These are phyloP conservation scores for Seriola aureovittata DNA, from an alignment of 2,113 vertebrate species.

Conservation along the genomic window DNA sequence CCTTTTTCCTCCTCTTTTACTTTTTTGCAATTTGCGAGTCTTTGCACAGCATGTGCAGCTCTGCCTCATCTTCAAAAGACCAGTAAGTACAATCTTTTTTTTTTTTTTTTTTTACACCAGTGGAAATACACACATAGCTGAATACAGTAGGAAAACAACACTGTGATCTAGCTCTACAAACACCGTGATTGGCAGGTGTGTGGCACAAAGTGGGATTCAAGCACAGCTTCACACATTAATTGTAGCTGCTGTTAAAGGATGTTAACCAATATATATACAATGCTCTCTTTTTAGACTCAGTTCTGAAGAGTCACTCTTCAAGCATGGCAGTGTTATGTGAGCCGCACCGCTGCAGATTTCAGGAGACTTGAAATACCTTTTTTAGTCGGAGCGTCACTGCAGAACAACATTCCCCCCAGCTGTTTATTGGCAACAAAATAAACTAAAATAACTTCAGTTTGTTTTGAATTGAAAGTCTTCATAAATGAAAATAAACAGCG, in stretches of 20 bases:
- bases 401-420: constrained; percentile 83
- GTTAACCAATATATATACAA: constrained; percentile 88
- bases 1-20: constrained; percentile 15
- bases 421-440: constrained; percentile 86
- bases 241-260: constrained; percentile 78
- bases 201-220: constrained; percentile 74
- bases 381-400: constrained; percentile 73
- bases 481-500: constrained; percentile 88
- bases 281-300: constrained; percentile 81
- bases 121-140: constrained; percentile 77
- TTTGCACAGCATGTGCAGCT: constrained; percentile 70
- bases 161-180: constrained; percentile 79
- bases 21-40: constrained; percentile 75
- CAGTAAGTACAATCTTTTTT: constrained; percentile 71
- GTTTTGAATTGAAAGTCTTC: constrained; percentile 88
- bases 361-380: constrained; percentile 83
- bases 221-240: constrained; percentile 78
- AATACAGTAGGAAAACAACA: constrained; percentile 74
- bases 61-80: constrained; percentile 75
- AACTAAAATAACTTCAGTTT: constrained; percentile 88
- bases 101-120: constrained; percentile 45
- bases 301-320: constrained; percentile 82
- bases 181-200: constrained; percentile 80
- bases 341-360: constrained; percentile 69
- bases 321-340: constrained; percentile 69